Evolutionary conservation across 2,888 invertebrate species (phyloP), one percentile per base, ranked within the genome.

Genomic region (Rotaria sp.): DNA sequence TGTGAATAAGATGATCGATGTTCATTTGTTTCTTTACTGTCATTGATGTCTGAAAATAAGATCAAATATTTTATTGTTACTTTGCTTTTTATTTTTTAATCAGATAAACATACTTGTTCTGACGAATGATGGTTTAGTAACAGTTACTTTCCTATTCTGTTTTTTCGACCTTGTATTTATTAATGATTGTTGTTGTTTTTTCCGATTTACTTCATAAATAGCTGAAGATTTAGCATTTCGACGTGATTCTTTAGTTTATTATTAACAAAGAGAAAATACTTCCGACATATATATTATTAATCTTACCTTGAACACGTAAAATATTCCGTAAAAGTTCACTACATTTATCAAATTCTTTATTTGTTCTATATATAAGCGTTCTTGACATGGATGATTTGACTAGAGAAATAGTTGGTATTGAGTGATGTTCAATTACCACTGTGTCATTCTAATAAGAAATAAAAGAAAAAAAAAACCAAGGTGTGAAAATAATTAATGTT

Each of bases 1-100:
- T 15, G 35, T 67, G 67, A 67, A 67, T 67, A 67, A 21, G 21
- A 67, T 35, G 35, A 35, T 67, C 35, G 67, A 21, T 21, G 67
- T 35, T 67, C 35, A 88, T 87, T 48, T 89, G 85, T 38, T 88
- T 88, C 85, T 88, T 88, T 84, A 87, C 57, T 52, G 90, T 86
- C 84, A 88, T 88, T 35, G 88, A 57, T 55, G 88, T 89, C 84
- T 90, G 90, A 85, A 89, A 90, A 87, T 88, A 8, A 30, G 67
- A 67, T 35, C 1, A 38, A 18, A 35, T 35, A 67, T 7, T 55
- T 55, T 26, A 24, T 67, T 67, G 15, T 35, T 35, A 18, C 13
- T 35, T 7, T 67, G 4, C 18, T 67, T 35, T 21, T 35, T 57
- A 26, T 38, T 67, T 67, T 38, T 67, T 15, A 67, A 67, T 7